Evolutionary conservation across 53 echinoderm and acorn worm genomes (phyloP).

Genomic region (Holothuria leucospilota): DNA sequence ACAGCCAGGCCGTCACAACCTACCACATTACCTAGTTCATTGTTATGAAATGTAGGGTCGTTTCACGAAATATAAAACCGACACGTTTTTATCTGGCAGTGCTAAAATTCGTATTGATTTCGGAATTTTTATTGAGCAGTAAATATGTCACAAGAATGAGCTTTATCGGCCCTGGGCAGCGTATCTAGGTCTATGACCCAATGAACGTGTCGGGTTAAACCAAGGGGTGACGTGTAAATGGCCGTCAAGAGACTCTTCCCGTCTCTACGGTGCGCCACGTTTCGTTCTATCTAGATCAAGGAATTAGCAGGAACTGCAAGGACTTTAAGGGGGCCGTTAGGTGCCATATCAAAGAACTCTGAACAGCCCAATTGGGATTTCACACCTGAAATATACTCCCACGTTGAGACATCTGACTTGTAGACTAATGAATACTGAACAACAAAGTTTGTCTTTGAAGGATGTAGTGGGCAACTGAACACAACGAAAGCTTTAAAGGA

Average conservation of each 20-base stretch:
- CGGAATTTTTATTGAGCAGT: slow-evolving; percentile 32
- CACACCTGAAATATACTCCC: too few species aligned
- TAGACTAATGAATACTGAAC: too few species aligned
- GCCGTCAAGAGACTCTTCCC: slow-evolving; percentile 18
- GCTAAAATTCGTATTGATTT: slow-evolving; percentile 31
- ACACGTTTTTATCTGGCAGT: slow-evolving; percentile 32
- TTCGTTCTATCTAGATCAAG: slow-evolving; percentile 8
- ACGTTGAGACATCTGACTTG: too few species aligned
- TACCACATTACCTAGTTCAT: too few species aligned
- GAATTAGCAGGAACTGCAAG: slow-evolving; percentile 5
- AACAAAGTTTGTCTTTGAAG: too few species aligned
- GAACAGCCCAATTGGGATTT: too few species aligned
- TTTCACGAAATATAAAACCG: slow-evolving; percentile 28
- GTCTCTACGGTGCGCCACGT: slow-evolving; percentile 37
- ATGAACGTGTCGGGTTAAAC: slow-evolving; percentile 36
- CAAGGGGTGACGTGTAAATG: slow-evolving; percentile 33
- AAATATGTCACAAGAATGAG: slow-evolving; percentile 42
- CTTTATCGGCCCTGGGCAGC: slow-evolving; percentile 23
- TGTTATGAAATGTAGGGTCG: neutral
- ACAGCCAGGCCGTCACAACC: too few species aligned
- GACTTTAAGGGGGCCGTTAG: too few species aligned
- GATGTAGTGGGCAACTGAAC: too few species aligned
- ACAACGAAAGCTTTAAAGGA: too few species aligned
- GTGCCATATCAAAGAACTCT: too few species aligned
- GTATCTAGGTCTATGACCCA: slow-evolving; percentile 43